Conservation (phyloP, 2,113 vertebrate genomes). For the Manacus vitellinus region DNA sequence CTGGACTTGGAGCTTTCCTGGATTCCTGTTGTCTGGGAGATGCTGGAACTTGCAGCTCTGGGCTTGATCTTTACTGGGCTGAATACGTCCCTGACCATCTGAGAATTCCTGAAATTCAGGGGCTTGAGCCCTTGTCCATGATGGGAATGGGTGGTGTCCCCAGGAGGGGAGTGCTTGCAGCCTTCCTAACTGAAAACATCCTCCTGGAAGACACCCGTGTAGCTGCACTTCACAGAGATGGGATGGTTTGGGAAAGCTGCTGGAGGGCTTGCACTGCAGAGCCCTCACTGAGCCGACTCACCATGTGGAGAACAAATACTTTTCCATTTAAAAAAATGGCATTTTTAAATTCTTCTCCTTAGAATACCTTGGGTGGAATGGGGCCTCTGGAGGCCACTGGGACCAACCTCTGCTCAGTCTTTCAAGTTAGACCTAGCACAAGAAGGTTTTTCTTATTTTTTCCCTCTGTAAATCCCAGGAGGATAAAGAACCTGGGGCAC, state of each 20-base stretch:
- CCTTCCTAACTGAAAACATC: neutral
- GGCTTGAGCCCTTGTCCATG: neutral
- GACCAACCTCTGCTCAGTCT: neutral
- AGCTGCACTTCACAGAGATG: neutral
- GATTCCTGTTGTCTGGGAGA: neutral
- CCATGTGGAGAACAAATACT: neutral
- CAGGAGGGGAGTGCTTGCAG: neutral
- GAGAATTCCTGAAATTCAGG: neutral
- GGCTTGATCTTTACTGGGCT: neutral
- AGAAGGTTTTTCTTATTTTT: neutral
- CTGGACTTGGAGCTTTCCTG: neutral
- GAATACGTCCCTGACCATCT: fast-evolving
- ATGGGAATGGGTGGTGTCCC: neutral
- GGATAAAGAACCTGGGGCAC: neutral
- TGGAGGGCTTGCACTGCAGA: neutral
- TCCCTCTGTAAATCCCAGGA: neutral
- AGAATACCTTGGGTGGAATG: neutral
- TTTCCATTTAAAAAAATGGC: neutral
- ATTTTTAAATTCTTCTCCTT: neutral
- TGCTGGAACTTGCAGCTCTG: neutral
- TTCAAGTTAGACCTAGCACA: neutral
- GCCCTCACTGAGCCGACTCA: neutral
- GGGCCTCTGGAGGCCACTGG: neutral
- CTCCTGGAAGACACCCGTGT: neutral
- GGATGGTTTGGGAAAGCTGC: neutral